Evolutionary conservation across 35 echinoderm and acorn worm species (phyloP), one percentile per base, ranked within the genome.

Genomic region (Lytechinus pictus): DNA sequence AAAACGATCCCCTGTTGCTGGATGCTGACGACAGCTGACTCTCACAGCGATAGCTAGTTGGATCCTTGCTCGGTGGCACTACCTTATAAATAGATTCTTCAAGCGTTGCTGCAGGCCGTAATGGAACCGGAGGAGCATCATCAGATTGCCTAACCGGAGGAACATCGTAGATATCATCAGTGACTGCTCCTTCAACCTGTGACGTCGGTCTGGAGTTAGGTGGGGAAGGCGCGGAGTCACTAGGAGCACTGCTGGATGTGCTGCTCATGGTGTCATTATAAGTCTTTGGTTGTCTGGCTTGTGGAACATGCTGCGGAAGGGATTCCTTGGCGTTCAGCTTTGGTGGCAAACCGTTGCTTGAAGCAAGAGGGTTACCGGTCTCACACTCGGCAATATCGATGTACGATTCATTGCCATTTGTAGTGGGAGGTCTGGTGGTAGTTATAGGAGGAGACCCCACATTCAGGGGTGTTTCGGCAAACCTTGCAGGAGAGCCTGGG

Each of bases 231-330:
- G 96, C 86, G 2, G 60, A 87, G 44, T 96, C 96, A 95, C 87
- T 96, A 13, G 96, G 96, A 9, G 94, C 86, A 91, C 96, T 96
- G 89, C 96, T 96, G 9, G 94, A 55, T 5, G 96, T 87, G 58
- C 96, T 96, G 10, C 86, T 87, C 57, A 94, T 71, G 16, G 91
- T 86, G 44, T 89, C 54, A 44, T 44, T 44, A 44, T 52, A 72
- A 61, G 51, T 89, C 94, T 55, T 27, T 94, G 57, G 54, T 61
- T 96, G 86, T 16, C 52, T 10, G 27, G 96, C 71, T 24, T 87
- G 66, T 10, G 24, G 52, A 10, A 16, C 71, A 14, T 87, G 66
- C 27, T 52, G 52, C 29, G 88, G 10, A 54, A 54, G 11, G 9
- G 28, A 14, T 54, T 10, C 28, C 28, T 52, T 44, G 8, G 29